phyloP scores from a whole-genome alignment of 2,797 vertebrate genomes.

The Hydrolagus colliei region DNA sequence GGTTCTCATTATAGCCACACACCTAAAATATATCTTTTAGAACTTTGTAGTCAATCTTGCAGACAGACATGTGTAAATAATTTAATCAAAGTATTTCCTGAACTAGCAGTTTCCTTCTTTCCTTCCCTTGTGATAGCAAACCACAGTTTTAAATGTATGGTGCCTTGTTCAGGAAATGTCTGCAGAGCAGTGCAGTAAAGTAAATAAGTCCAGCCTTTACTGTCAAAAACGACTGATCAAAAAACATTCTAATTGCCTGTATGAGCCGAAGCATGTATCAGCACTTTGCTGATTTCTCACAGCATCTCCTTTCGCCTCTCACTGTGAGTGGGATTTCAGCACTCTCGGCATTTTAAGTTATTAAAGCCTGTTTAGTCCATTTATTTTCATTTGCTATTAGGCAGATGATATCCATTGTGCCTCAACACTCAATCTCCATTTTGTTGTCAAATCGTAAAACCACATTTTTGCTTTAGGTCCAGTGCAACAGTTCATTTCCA shows the following conservation, averaged over 20 bases:
- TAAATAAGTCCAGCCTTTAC: constrained; percentile 30
- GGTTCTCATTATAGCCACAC: constrained; percentile 24
- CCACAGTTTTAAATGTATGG: constrained; percentile 32
- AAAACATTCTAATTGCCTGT: constrained; percentile 27
- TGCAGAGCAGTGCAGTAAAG: constrained; percentile 28
- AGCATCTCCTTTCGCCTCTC: neutral
- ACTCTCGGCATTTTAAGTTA: neutral
- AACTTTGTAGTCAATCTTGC: constrained; percentile 32
- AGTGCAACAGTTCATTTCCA: constrained; percentile 62
- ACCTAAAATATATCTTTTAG: constrained; percentile 32
- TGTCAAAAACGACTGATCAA: constrained; percentile 26
- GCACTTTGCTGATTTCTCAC: constrained; percentile 17
- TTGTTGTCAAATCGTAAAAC: constrained; percentile 72
- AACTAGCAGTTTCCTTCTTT: constrained; percentile 25
- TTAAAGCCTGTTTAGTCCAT: constrained; percentile 36
- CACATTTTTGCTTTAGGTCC: constrained; percentile 62
- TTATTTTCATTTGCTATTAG: constrained; percentile 59
- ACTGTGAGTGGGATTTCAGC: neutral
- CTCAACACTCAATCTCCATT: constrained; percentile 64
- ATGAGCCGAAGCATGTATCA: neutral
- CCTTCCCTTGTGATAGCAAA: constrained; percentile 32
- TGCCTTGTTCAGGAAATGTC: constrained; percentile 32
- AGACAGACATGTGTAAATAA: constrained; percentile 33
- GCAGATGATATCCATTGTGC: constrained; percentile 69
- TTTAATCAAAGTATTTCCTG: constrained; percentile 33